Conservation (phyloP, 2,113 vertebrate species). For the Oreocharis arfaki region DNA sequence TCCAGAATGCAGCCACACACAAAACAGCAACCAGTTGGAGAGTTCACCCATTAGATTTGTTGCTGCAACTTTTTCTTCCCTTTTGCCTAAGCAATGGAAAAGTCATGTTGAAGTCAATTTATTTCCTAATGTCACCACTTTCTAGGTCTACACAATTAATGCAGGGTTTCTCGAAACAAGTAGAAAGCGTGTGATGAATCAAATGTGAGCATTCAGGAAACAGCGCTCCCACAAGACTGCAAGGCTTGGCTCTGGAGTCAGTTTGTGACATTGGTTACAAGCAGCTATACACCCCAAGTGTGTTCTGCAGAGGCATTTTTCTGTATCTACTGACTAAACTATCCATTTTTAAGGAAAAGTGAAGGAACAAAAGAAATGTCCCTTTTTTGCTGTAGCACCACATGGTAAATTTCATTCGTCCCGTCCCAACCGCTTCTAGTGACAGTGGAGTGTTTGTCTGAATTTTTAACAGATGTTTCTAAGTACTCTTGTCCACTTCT, state of each 20-base stretch:
- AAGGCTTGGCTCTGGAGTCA: not conserved
- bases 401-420: not conserved
- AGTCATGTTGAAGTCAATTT: conserved; percentile 7
- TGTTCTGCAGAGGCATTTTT: not conserved
- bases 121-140: not conserved
- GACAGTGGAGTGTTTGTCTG: conserved; percentile 47
- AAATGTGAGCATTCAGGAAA: not conserved
- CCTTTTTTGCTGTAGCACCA: not conserved
- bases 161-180: not conserved
- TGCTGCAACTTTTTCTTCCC: not conserved
- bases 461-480: conserved; percentile 66
- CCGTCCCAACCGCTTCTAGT: conserved; percentile 14
- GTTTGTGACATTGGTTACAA: not conserved
- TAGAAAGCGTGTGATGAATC: not conserved
- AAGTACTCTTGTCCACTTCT: conserved; percentile 56
- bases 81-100: not conserved
- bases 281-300: not conserved
- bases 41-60: not conserved
- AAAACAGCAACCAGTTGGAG: not conserved
- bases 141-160: not conserved
- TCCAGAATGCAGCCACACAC: not conserved
- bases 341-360: not conserved
- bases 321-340: not conserved
- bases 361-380: not conserved
- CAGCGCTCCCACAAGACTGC: not conserved